Evolutionary conservation across 2,113 vertebrate genomes (phyloP).

Genomic region (Engraulis encrasicolus): DNA sequence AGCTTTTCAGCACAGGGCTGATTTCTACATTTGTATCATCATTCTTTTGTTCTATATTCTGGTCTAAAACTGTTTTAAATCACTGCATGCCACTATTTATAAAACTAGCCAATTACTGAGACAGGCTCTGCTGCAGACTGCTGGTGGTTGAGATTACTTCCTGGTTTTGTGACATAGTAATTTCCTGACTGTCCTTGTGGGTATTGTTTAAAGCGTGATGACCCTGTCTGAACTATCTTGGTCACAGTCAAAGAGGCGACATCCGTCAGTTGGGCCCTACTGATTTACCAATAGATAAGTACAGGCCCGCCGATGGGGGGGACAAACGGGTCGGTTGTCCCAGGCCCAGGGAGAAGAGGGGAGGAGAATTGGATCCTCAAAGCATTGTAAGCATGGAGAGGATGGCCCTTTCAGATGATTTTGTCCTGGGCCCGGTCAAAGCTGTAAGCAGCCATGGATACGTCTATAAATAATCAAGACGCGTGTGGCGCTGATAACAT

Average conservation of each 20-base stretch:
- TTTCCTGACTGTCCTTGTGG: not conserved
- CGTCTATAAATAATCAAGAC: not conserved
- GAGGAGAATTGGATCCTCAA: too few species aligned
- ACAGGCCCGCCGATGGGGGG: too few species aligned
- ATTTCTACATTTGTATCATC: not conserved
- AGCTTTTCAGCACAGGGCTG: not conserved
- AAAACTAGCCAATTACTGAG: not conserved
- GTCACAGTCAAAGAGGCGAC: not conserved
- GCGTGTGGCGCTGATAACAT: not conserved
- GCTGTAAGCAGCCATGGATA: too few species aligned
- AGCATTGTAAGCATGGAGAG: too few species aligned
- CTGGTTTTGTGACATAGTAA: not conserved
- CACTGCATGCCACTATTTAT: not conserved
- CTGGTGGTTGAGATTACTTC: not conserved
- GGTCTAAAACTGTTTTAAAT: not conserved
- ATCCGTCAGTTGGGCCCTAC: not conserved
- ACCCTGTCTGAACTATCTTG: not conserved
- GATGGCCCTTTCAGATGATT: too few species aligned
- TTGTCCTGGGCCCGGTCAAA: too few species aligned
- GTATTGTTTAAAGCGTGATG: not conserved
- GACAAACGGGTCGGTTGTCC: too few species aligned
- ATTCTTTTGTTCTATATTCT: not conserved
- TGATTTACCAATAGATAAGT: slow-evolving; percentile 5
- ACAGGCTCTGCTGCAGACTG: not conserved
- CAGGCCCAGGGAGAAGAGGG: too few species aligned